Base-by-base conservation (phyloP, 2,888 invertebrate species). In the Dasypolia templi region DNA sequence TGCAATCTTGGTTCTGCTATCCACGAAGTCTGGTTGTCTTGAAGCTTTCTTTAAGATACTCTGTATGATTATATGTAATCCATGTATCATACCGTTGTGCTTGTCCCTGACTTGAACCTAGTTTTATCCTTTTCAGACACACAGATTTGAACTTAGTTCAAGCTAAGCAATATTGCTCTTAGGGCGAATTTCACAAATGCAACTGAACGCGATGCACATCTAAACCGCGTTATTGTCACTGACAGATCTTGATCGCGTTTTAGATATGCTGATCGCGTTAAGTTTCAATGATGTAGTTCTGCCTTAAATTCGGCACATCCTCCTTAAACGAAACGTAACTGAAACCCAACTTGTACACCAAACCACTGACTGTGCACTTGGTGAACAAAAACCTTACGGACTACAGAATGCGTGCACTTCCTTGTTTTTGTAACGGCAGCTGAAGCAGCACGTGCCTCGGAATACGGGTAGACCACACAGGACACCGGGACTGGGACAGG, bases 381-480 rank as follows among this genome's bases (percentile, higher is more conserved):
- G 83, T 78, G 63, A 75, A 85, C 77, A 80, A 83, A 78, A 79
- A 83, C 80, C 66, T 59, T 62, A 72, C 68, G 70, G 64, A 73
- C 72, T 69, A 79, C 86, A 81, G 75, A 86, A 91, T 89, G 89
- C 90, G 89, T 92, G 92, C 92, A 93, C 93, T 94, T 95, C 94
- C 94, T 92, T 81, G 89, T 93, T 92, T 93, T 94, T 94, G 92
- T 91, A 85, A 56, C 77, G 86, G 90, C 95, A 95, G 95, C 95
- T 95, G 87, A 66, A 83, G 79, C 62, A 90, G 94, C 95, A 94
- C 95, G 95, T 94, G 95, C 93, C 91, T 63, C 51, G 56, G 62
- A 77, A 85, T 87, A 87, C 86, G 89, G 87, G 87, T 77, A 71
- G 90, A 89, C 89, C 89, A 89, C 91, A 92, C 91, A 89, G 85